Evolutionary conservation across 2,113 vertebrate genomes (phyloP), one percentile per base, ranked within the genome.

Genomic region (Crotophaga sulcirostris): DNA sequence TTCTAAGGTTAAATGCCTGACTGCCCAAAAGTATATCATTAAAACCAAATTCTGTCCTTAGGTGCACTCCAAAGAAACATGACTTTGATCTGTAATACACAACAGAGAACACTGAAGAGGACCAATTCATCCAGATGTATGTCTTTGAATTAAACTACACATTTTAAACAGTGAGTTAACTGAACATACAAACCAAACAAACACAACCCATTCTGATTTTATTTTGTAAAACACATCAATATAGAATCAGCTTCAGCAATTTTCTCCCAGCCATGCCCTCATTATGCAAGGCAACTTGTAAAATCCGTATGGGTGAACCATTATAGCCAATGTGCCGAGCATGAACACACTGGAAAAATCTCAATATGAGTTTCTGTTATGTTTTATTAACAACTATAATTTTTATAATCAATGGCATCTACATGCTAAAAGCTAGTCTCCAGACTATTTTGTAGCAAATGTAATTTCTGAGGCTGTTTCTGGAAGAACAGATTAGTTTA

Each of bases 1-100:
- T 62, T 91, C 75, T 83, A 73, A 70, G 13, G 72, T 80, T 90
- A 93, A 90, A 95, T 70, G 59, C 72, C 68, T 67, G 72, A 59
- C 72, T 96, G 64, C 33, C 44, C 68, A 51, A 40, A 92, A 92
- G 26, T 63, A 40, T 33, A 62, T 66, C 23, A 67, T 78, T 84
- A 74, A 86, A 94, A 8, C 8, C 16, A 78, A 76, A 55, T 59
- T 73, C 51, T 70, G 13, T 84, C 47, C 76, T 81, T 77, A 86
- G 3, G 18, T 67, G 34, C 42, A 83, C 33, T 80, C 29, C 38
- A 44, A 59, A 79, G 49, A 79, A 63, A 31, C 26, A 47, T 54
- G n/a, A 77, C 38, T 73, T 90, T 58, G 16, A 7, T 76, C 55
- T 51, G 5, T 63, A 86, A 62, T n/a, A 62, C 4, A 59, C 23